Percentiles rank a stretch among this genome's conserved stretches.
phyloP scores from a whole-genome alignment of 2,888 invertebrate species.

The Cotesia congregata region DNA sequence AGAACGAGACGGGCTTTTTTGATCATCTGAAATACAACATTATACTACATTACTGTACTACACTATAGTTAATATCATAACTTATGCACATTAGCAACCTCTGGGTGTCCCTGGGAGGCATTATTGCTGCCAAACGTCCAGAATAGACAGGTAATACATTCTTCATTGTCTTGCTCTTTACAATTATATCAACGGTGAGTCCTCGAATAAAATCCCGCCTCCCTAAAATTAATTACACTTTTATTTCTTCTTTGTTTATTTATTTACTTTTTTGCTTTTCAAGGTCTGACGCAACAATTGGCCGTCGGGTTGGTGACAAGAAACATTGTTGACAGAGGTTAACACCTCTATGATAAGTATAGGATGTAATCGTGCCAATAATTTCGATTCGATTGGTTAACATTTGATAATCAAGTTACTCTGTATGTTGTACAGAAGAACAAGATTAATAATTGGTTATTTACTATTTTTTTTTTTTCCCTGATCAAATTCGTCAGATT shows the following conservation, averaged over 20 bases:
- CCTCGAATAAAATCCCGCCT: not conserved
- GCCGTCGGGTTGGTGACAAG: slow-evolving; percentile 14
- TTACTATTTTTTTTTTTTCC: too few relatives aligned
- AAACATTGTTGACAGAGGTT: slow-evolving; percentile 26
- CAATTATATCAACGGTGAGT: not conserved
- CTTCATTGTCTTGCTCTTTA: slow-evolving; percentile 23
- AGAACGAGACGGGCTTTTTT: slow-evolving; percentile 16
- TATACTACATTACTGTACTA: not conserved
- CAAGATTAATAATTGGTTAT: too few relatives aligned
- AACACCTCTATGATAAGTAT: slow-evolving; percentile 11
- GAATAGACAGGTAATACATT: slow-evolving; percentile 46
- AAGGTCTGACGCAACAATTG: slow-evolving; percentile 6
- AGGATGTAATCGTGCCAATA: slow-evolving; percentile 18
- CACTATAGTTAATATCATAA: not conserved
- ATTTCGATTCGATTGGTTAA: not conserved
- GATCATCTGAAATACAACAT: slow-evolving; percentile 9
- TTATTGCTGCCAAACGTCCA: slow-evolving; percentile 48
- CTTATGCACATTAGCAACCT: not conserved
- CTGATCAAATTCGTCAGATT: too few relatives aligned
- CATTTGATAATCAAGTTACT: too few relatives aligned
- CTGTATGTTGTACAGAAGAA: too few relatives aligned
- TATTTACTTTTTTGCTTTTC: not conserved
- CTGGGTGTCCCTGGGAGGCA: slow-evolving; percentile 46
- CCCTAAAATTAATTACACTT: too few relatives aligned
- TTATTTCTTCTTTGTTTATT: not conserved